Evolutionary conservation across 92 coral and sea anemone genomes (phyloP).

Genomic region (Palythoa heliodiscus): DNA sequence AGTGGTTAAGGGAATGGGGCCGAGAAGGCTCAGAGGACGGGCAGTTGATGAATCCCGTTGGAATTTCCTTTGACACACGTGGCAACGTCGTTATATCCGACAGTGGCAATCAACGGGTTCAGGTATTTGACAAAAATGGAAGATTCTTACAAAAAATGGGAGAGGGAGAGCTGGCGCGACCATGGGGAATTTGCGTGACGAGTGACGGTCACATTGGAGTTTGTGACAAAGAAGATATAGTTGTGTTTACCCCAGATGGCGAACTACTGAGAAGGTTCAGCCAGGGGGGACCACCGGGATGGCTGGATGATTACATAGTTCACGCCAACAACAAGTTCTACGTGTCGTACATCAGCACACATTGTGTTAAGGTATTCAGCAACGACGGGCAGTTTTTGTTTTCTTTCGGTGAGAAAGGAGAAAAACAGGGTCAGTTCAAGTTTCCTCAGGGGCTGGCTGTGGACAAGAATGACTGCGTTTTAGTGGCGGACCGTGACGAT

Average conservation of each 20-base stretch:
- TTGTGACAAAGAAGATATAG: constrained; percentile 44
- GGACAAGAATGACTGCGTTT: constrained; percentile 63
- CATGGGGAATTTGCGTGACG: constrained; percentile 44
- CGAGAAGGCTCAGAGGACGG: constrained; percentile 42
- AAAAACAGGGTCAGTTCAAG: constrained; percentile 50
- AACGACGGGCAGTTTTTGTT: constrained; percentile 74
- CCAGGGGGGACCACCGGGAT: constrained; percentile 42
- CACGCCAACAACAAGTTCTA: constrained; percentile 51
- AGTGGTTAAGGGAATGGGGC: constrained; percentile 43
- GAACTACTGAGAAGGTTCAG: constrained; percentile 32
- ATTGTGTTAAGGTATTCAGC: constrained; percentile 76
- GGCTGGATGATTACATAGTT: constrained; percentile 43
- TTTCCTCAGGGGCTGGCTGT: constrained; percentile 84
- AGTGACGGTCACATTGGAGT: constrained; percentile 39
- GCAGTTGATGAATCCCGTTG: constrained; percentile 39
- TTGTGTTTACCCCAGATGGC: constrained; percentile 20
- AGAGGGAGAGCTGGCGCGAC: constrained; percentile 27
- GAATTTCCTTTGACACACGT: constrained; percentile 11
- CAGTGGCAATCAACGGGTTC: constrained; percentile 36
- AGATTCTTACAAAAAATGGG: constrained; percentile 39
- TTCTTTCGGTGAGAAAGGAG: constrained; percentile 48
- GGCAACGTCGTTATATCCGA: constrained; percentile 40
- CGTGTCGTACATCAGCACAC: constrained; percentile 84
- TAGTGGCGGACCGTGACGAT: constrained; percentile 76
- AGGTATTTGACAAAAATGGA: constrained; percentile 35